Evolutionary conservation across 2,797 vertebrate species (phyloP).

Genomic region (Liparis tanakae): DNA sequence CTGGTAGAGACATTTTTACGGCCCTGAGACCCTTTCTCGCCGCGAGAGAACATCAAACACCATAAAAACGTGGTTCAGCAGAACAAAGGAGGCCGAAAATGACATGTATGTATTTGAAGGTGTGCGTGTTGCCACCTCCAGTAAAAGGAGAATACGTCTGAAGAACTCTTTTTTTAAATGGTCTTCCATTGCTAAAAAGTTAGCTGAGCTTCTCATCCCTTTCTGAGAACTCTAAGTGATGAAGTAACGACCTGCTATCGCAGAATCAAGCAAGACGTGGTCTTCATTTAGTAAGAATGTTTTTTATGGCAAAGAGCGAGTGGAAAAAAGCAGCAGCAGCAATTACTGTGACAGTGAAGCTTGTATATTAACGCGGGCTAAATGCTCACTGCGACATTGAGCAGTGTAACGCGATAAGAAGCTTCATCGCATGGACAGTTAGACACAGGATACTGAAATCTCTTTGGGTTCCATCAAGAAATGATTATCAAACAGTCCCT

Average conservation of each 20-base stretch:
- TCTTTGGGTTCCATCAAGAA: slow-evolving; percentile 64
- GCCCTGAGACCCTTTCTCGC: slow-evolving; percentile 32
- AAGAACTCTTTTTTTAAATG: slow-evolving; percentile 11
- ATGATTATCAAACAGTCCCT: slow-evolving; percentile 64
- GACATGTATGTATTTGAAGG: slow-evolving; percentile 14
- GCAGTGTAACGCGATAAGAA: slow-evolving; percentile 70
- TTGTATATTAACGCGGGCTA: slow-evolving; percentile 62
- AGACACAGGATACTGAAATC: slow-evolving; percentile 67
- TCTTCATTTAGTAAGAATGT: slow-evolving; percentile 39
- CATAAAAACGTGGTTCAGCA: slow-evolving; percentile 30
- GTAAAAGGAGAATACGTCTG: slow-evolving; percentile 13
- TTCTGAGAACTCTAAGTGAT: slow-evolving; percentile 15
- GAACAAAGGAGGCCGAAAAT: slow-evolving; percentile 21
- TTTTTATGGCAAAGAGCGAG: slow-evolving; percentile 46
- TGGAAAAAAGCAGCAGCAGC: slow-evolving; percentile 59
- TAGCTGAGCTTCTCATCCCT: background rate
- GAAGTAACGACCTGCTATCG: slow-evolving; percentile 15
- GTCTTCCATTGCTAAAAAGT: slow-evolving; percentile 7
- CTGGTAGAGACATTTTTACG: slow-evolving; percentile 65
- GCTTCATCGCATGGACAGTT: slow-evolving; percentile 34
- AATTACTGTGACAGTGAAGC: slow-evolving; percentile 69
- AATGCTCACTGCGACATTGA: slow-evolving; percentile 67
- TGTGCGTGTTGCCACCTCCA: slow-evolving; percentile 8
- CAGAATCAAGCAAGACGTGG: slow-evolving; percentile 15
- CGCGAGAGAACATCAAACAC: slow-evolving; percentile 53